A percentile compares a stretch with the other conserved stretches of the same genome.
Evolutionary conservation across 2,797 vertebrate genomes (phyloP).

Genomic region (Lagocephalus sceleratus): DNA sequence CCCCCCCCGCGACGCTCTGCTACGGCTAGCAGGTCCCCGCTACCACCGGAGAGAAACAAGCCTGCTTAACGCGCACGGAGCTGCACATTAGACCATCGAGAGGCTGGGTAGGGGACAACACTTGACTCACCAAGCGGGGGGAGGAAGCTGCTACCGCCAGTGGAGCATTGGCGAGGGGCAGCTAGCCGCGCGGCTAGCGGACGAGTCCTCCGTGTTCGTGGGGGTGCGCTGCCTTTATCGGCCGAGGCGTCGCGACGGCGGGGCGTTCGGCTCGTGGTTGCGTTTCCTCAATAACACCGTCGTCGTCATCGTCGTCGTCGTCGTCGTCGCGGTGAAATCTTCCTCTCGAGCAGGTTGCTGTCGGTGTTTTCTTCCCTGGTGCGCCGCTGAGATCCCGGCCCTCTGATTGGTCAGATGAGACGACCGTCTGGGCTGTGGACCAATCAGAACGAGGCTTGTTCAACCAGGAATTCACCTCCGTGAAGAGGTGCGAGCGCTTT

Average conservation of each 20-base stretch:
- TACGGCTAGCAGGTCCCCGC: slow-evolving; percentile 37
- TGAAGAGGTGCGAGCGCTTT: too few species aligned
- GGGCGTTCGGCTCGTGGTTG: neutral
- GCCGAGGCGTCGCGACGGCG: neutral
- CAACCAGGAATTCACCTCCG: too few species aligned
- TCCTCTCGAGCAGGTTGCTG: slow-evolving; percentile 44
- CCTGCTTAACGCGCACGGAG: too few species aligned
- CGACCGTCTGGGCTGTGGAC: slow-evolving; percentile 34
- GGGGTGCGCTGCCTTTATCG: too few species aligned
- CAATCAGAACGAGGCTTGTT: slow-evolving; percentile 63
- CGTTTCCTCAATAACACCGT: neutral
- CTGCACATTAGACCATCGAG: neutral
- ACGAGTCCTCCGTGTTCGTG: too few species aligned
- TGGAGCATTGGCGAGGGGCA: slow-evolving; percentile 1
- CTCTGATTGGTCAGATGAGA: slow-evolving; percentile 57
- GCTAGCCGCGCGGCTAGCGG: slow-evolving; percentile 51
- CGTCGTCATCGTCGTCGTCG: too few species aligned
- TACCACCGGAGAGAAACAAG: too few species aligned
- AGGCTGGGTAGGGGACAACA: neutral
- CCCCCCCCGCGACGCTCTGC: too few species aligned
- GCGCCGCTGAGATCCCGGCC: slow-evolving; percentile 25
- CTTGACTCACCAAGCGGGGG: slow-evolving; percentile 5
- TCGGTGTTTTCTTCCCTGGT: slow-evolving; percentile 41
- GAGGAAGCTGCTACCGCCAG: slow-evolving; percentile 24
- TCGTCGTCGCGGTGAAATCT: slow-evolving; percentile 7